Conservation (phyloP, 2,888 invertebrate genomes). For the Cosmia pyralina region DNA sequence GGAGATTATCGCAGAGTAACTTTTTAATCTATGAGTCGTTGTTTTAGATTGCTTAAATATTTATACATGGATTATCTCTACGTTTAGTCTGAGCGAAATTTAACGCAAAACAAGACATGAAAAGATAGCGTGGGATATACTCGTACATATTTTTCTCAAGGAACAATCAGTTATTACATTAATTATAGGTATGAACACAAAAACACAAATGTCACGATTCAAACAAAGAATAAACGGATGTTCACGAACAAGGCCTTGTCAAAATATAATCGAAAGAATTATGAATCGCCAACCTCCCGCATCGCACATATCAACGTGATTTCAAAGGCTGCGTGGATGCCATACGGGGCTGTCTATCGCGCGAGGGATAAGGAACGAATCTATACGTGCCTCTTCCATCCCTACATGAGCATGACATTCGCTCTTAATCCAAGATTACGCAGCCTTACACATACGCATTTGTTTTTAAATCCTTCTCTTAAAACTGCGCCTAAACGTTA, state of each 20-base stretch:
- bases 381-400: slow-evolving; percentile 43
- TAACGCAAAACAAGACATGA: background rate
- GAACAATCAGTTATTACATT: background rate
- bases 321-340: slow-evolving; percentile 51
- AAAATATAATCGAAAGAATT: slow-evolving; percentile 48
- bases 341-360: slow-evolving; percentile 52
- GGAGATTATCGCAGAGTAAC: slow-evolving; percentile 48
- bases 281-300: slow-evolving; percentile 47
- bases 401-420: slow-evolving; percentile 44
- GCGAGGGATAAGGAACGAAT: slow-evolving; percentile 49
- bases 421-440: slow-evolving; percentile 53
- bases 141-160: background rate
- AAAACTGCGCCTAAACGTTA: slow-evolving; percentile 47
- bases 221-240: slow-evolving; percentile 3
- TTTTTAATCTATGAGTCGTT: slow-evolving; percentile 49
- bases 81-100: slow-evolving; percentile 1
- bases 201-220: background rate
- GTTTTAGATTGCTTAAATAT: slow-evolving; percentile 43
- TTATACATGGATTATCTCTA: slow-evolving; percentile 26
- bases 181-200: background rate
- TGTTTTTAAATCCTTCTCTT: slow-evolving; percentile 55
- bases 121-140: background rate
- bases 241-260: slow-evolving; percentile 7
- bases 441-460: slow-evolving; percentile 29
- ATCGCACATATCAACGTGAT: slow-evolving; percentile 53